Evolutionary conservation across 2,113 vertebrate species (phyloP).

Genomic region (Perca flavescens): DNA sequence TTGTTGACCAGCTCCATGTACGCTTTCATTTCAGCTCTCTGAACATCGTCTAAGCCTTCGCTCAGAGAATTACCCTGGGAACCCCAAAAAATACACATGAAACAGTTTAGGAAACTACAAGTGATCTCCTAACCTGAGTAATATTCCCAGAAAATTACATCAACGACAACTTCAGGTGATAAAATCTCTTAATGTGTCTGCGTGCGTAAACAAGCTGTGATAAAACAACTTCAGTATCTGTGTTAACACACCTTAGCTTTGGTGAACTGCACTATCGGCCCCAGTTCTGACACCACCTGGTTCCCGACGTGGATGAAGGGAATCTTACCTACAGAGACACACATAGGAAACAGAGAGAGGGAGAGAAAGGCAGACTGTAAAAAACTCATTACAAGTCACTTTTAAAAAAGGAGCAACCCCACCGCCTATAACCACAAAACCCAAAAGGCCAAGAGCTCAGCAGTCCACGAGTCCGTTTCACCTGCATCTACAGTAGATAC

Average conservation of each 20-base stretch:
- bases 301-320: conserved; percentile 97
- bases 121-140: background rate
- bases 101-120: background rate
- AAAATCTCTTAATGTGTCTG: background rate
- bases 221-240: background rate
- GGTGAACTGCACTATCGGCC: conserved; percentile 97
- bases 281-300: conserved; percentile 97
- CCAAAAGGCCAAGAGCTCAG: background rate
- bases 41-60: conserved; percentile 93
- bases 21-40: conserved; percentile 98
- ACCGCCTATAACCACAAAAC: background rate
- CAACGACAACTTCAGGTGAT: background rate
- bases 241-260: conserved; percentile 92
- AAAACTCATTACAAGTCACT: background rate
- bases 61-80: conserved; percentile 94
- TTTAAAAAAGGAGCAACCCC: background rate
- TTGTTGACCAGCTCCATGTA: conserved; percentile 95
- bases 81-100: background rate
- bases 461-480: background rate
- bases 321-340: conserved; percentile 86
- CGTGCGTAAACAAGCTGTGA: background rate
- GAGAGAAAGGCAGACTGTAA: background rate
- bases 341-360: background rate
- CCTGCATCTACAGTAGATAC: no score
- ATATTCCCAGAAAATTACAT: background rate